phyloP scores from a whole-genome alignment of 2,888 invertebrate species.

The Sabatieria punctata region DNA sequence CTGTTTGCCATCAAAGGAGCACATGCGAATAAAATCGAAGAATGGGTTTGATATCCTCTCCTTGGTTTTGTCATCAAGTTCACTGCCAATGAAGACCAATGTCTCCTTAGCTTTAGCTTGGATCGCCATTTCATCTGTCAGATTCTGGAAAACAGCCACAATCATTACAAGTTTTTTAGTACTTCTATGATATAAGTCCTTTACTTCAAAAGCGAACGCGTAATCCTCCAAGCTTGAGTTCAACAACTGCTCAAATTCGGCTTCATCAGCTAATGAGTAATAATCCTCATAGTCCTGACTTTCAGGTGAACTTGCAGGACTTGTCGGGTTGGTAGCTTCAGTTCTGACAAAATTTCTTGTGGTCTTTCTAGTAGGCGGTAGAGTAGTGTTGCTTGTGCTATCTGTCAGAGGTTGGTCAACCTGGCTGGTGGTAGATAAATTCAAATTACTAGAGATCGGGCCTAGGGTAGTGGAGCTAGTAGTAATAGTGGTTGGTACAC shows the following conservation, averaged over 20 bases:
- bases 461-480: conserved; percentile 16
- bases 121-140: conserved; percentile 8
- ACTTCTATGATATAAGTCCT: too few relatives aligned
- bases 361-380: conserved; percentile 20
- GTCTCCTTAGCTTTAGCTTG: conserved; percentile 7
- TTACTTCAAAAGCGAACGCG: too few relatives aligned
- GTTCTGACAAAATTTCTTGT: not conserved
- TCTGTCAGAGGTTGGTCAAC: conserved; percentile 37
- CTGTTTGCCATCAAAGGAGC: conserved; percentile 8
- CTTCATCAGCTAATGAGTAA: too few relatives aligned
- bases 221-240: too few relatives aligned
- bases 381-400: conserved; percentile 38
- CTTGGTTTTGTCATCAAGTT: not conserved
- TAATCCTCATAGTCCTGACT: too few relatives aligned
- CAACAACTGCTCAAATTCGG: too few relatives aligned
- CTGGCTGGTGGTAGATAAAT: conserved; percentile 19
- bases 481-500: conserved; percentile 25
- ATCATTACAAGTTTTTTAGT: too few relatives aligned
- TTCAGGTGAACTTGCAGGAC: too few relatives aligned
- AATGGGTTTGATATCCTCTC: not conserved
- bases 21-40: conserved; percentile 7
- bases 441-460: conserved; percentile 2
- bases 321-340: not conserved
- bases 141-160: conserved; percentile 1
- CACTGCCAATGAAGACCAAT: conserved; percentile 1